Conservation (phyloP, 2,113 vertebrate species). For the Accipiter cooperii region DNA sequence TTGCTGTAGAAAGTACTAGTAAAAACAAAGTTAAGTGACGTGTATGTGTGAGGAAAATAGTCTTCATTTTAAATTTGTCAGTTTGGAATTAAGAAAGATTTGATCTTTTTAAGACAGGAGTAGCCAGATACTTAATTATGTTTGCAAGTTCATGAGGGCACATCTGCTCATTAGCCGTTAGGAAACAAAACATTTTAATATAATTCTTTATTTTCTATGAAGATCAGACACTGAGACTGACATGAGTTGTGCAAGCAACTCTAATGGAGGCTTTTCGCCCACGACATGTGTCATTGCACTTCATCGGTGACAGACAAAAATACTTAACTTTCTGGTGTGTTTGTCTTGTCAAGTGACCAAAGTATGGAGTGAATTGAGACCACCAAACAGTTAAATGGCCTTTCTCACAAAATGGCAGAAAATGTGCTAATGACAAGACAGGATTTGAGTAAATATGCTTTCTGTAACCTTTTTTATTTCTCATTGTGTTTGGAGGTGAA, state of each 20-base stretch:
- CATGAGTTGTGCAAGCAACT: not conserved
- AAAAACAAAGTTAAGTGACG: accelerated
- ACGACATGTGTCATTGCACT: not conserved
- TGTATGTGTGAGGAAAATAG: not conserved
- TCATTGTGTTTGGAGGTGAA: not conserved
- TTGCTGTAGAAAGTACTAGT: not conserved
- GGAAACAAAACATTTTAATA: not conserved
- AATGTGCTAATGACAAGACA: not conserved
- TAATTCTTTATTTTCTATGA: not conserved
- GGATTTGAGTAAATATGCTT: not conserved
- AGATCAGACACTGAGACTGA: not conserved
- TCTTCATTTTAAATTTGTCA: not conserved
- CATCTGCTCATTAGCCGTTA: not conserved
- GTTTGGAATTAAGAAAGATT: not conserved
- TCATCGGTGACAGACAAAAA: not conserved
- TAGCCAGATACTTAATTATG: not conserved
- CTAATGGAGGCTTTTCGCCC: not conserved
- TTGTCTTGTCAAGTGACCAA: not conserved
- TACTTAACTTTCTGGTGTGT: not conserved
- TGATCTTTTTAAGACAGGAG: not conserved
- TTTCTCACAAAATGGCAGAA: not conserved
- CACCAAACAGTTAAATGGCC: not conserved
- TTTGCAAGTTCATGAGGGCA: not conserved
- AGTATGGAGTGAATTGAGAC: not conserved
- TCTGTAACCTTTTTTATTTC: not conserved